phyloP scores from a whole-genome alignment of 2,888 invertebrate species.

The Acronicta leporina region DNA sequence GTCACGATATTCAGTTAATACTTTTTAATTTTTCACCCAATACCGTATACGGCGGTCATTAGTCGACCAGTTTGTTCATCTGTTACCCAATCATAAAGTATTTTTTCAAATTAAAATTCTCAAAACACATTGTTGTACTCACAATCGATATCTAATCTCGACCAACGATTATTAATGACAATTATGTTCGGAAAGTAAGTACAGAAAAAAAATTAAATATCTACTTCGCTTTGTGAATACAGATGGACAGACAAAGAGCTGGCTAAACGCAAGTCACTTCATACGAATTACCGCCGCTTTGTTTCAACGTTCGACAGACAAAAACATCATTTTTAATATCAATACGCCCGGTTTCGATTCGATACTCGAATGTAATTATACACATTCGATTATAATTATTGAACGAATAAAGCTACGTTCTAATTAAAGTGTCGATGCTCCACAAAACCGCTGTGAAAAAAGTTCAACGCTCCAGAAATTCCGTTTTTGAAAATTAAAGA shows the following conservation, averaged over 20 bases:
- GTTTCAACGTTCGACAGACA: conserved; percentile 81
- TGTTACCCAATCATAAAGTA: conserved; percentile 41
- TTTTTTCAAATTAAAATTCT: conserved; percentile 54
- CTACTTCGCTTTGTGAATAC: conserved; percentile 80
- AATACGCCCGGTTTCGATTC: conserved; percentile 69
- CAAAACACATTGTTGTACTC: conserved; percentile 55
- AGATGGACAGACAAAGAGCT: conserved; percentile 77
- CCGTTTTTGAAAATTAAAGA: conserved; percentile 62
- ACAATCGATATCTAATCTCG: conserved; percentile 73
- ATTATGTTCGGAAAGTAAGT: conserved; percentile 74
- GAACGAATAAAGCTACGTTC: conserved; percentile 71
- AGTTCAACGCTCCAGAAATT: conserved; percentile 53
- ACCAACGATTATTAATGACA: conserved; percentile 80
- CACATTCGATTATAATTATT: conserved; percentile 72
- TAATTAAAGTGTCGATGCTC: conserved; percentile 77
- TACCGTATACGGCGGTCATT: conserved; percentile 40
- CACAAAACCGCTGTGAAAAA: conserved; percentile 57
- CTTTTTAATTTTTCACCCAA: conserved; percentile 30
- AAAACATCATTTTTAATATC: conserved; percentile 82
- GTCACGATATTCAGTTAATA: conserved; percentile 28
- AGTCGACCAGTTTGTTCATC: conserved; percentile 22
- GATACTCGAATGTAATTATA: conserved; percentile 79
- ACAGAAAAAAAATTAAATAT: conserved; percentile 72
- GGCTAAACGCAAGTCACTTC: conserved; percentile 85
- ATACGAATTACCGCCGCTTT: conserved; percentile 86